Evolutionary conservation across 2,113 vertebrate genomes (phyloP).

Genomic region (Turdus rufiventris): DNA sequence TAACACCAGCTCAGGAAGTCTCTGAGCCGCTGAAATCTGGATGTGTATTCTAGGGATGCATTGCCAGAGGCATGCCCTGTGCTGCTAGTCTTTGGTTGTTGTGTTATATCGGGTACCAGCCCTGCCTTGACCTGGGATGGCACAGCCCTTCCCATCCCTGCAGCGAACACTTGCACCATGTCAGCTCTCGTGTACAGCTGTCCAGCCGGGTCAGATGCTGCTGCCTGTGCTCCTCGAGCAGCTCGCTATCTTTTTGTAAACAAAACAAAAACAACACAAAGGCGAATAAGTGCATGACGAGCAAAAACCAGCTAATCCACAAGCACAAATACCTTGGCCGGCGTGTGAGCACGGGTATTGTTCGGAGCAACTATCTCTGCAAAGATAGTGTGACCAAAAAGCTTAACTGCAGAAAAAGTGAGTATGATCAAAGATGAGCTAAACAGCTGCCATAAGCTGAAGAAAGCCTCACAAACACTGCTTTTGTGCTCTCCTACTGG

Average conservation of each 20-base stretch:
- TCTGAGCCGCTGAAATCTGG: background rate
- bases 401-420: constrained; percentile 43
- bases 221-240: constrained; percentile 2
- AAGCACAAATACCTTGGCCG: constrained; percentile 32
- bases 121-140: background rate
- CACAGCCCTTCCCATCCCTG: background rate
- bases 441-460: constrained; percentile 46
- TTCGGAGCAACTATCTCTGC: constrained; percentile 25
- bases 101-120: background rate
- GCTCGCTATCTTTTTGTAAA: constrained; percentile 46
- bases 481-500: constrained; percentile 32
- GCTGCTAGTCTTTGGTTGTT: background rate
- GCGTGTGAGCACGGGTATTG: background rate
- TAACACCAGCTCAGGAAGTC: background rate
- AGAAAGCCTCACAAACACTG: background rate
- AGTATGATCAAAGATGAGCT: constrained; percentile 54
- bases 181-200: constrained; percentile 25
- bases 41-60: background rate
- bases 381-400: constrained; percentile 57
- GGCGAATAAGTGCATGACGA: background rate
- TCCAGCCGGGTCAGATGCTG: constrained; percentile 14
- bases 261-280: constrained; percentile 35
- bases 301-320: constrained; percentile 36
- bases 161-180: background rate
- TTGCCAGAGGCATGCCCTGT: background rate